A percentile compares a stretch with the other conserved stretches of the same genome.
Evolutionary conservation across 1,140 invertebrate genomes (phyloP).

Genomic region (Ceratina australensis): DNA sequence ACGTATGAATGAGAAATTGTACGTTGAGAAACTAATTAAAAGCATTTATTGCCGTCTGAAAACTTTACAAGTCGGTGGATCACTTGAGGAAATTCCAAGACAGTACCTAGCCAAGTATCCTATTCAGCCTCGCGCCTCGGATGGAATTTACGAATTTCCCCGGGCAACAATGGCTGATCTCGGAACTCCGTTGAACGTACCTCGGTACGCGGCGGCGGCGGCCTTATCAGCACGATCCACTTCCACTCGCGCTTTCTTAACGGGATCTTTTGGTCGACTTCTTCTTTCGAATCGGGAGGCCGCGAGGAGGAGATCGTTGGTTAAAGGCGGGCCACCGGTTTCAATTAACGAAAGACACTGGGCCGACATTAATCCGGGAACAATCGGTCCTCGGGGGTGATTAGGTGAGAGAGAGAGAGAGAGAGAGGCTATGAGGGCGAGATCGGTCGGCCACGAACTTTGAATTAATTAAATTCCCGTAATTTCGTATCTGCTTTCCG

Average conservation of each 20-base stretch:
- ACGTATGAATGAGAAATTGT: too few species aligned
- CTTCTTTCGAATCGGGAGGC: slow-evolving; percentile 32
- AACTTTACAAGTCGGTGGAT: slow-evolving; percentile 1
- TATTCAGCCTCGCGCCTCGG: not conserved
- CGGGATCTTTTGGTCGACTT: slow-evolving; percentile 31
- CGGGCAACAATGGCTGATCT: slow-evolving; percentile 14
- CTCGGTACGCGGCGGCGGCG: not conserved
- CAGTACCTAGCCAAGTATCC: not conserved
- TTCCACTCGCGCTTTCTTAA: slow-evolving; percentile 29
- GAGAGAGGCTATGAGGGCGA: slow-evolving; percentile 40
- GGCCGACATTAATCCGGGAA: slow-evolving; percentile 69
- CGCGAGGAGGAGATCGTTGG: too few species aligned
- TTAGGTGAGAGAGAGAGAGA: slow-evolving; percentile 57
- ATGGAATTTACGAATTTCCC: slow-evolving; percentile 17
- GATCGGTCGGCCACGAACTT: slow-evolving; percentile 66
- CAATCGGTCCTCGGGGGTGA: slow-evolving; percentile 70
- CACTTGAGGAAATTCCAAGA: not conserved
- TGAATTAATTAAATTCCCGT: slow-evolving; percentile 76
- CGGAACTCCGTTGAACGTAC: not conserved
- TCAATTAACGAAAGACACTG: slow-evolving; percentile 72
- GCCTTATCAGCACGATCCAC: slow-evolving; percentile 44
- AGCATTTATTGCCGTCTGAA: too few species aligned
- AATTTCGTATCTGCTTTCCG: slow-evolving; percentile 76
- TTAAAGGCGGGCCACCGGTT: slow-evolving; percentile 61
- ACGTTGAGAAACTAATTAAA: too few species aligned